These are phyloP conservation scores for Oxytorus armatus DNA, from an alignment of 2,888 invertebrate species.

Conservation along the genomic window DNA sequence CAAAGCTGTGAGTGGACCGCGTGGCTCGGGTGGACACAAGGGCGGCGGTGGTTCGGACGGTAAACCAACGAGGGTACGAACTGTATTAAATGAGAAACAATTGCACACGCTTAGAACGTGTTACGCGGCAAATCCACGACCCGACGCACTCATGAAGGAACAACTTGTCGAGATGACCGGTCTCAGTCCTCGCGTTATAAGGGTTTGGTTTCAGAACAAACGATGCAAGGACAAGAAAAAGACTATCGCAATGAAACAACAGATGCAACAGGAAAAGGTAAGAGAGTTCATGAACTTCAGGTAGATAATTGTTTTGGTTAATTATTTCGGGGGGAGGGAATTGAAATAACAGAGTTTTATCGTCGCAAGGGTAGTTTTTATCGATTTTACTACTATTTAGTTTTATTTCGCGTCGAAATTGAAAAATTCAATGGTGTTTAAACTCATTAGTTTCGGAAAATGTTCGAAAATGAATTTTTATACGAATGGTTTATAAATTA, in stretches of 20 bases:
- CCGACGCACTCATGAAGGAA: slow-evolving; percentile 99
- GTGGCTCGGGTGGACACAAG: slow-evolving; percentile 86
- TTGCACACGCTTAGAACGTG: slow-evolving; percentile 98
- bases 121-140: slow-evolving; percentile 98
- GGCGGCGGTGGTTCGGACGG: slow-evolving; percentile 90
- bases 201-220: slow-evolving; percentile 99
- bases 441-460: no score
- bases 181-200: slow-evolving; percentile 97
- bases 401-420: no score
- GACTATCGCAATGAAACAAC: slow-evolving; percentile 98
- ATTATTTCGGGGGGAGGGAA: no score
- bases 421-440: no score
- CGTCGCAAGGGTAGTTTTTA: no score
- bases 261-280: slow-evolving; percentile 99
- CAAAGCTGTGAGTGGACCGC: slow-evolving; percentile 88
- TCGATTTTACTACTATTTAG: no score
- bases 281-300: slow-evolving; percentile 63
- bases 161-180: slow-evolving; percentile 99
- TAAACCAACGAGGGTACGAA: slow-evolving; percentile 99
- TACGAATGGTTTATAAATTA: no score
- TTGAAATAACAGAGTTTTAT: no score
- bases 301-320: no score
- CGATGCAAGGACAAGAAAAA: slow-evolving; percentile 99
- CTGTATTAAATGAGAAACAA: slow-evolving; percentile 99
- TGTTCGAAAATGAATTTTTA: no score